Evolutionary conservation across 1,140 invertebrate species (phyloP), one percentile per base, ranked within the genome.

Genomic region (Leptonema lineaticorne): DNA sequence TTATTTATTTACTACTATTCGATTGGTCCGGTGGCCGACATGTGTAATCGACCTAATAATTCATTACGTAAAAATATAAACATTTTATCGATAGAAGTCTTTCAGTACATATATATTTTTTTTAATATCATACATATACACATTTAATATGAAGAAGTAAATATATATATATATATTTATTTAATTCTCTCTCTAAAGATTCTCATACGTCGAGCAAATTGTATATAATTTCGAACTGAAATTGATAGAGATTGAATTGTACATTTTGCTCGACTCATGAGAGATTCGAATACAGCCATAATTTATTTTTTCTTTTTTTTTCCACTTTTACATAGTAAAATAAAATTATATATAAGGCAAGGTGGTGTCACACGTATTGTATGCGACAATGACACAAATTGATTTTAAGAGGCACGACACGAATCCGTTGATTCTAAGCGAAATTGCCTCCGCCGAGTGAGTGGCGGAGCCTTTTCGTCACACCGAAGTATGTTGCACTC

Each of bases 401-500:
- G 48, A 57, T 66, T 58, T 65, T 56, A 69, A 60, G 41, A 48
- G 56, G 27, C 27, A 62, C 58, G 16, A 57, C 67, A 45, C 22
- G 20, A 58, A 28, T 59, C n/a, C 29, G 2, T 48, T 9, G 30
- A 71, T 50, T 30, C 46, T 58, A 16, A 28, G 48, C 53, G 22
- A 41, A 41, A 30, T 62, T n/a, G 59, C 69, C 68, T 74, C 74
- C 69, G 37, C 67, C 68, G 46, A 68, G 74, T 74, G 74, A 74
- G 56, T 68, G 74, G 75, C 75, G 74, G 76, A 72, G 66, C 70
- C 74, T 77, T 75, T 75, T 30, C 75, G 79, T 81, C 80, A 81
- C 79, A 81, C 80, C 70, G 76, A 79, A 28, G 78, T 78, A 74
- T 79, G 78, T 8, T 76, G 76, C 70, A 76, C 74, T 33, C 70